Percentiles rank a stretch among this genome's conserved stretches.
These are phyloP conservation scores for Bovichtus diacanthus DNA, from an alignment of 2,797 vertebrate species.

Conservation along the genomic window DNA sequence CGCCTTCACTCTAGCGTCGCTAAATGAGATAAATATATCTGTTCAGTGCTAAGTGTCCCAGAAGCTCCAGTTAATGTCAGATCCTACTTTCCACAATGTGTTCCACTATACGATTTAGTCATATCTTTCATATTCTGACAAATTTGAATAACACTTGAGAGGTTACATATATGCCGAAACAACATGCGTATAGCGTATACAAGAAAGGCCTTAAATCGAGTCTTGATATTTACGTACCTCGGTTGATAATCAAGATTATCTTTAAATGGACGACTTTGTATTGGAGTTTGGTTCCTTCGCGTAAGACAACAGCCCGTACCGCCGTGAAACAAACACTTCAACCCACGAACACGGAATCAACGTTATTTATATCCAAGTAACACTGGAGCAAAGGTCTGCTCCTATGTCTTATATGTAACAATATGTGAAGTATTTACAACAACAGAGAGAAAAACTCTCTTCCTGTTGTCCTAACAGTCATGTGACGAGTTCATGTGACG, in stretches of 20 bases:
- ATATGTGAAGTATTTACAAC: background rate
- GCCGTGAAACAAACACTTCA: background rate
- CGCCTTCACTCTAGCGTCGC: background rate
- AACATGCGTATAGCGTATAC: accelerated
- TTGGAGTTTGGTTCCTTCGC: background rate
- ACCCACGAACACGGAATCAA: background rate
- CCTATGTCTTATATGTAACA: background rate
- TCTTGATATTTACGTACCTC: conserved; percentile 24
- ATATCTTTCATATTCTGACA: background rate
- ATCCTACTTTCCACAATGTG: background rate
- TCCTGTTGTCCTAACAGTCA: conserved; percentile 66
- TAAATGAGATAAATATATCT: accelerated
- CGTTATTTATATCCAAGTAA: background rate
- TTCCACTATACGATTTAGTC: background rate
- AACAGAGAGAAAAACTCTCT: conserved; percentile 15
- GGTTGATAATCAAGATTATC: background rate
- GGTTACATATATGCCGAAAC: background rate
- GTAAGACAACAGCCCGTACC: background rate
- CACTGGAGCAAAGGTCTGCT: background rate
- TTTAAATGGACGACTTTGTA: background rate
- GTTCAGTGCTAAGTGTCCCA: background rate
- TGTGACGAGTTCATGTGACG: conserved; percentile 30
- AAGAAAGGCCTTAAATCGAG: background rate
- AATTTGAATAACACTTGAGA: background rate
- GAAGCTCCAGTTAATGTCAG: background rate